These are phyloP conservation scores for Hydriomena furcata DNA, from an alignment of 2,888 invertebrate species.

Conservation along the genomic window DNA sequence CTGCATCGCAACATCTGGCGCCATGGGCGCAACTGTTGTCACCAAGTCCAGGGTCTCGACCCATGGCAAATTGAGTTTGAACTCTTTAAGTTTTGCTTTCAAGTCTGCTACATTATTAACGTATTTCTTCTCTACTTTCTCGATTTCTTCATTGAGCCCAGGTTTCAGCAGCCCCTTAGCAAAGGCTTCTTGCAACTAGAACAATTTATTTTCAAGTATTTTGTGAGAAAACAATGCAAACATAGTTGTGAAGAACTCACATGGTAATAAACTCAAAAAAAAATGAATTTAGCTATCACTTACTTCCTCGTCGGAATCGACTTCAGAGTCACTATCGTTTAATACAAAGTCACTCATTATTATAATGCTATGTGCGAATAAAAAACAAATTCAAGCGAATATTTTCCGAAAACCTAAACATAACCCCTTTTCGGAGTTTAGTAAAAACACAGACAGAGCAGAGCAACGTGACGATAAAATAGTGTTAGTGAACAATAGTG, in stretches of 20 bases:
- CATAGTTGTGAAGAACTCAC: background rate
- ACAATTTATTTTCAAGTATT: constrained; percentile 7
- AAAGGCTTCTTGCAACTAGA: constrained; percentile 95
- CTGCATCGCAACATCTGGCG: constrained; percentile 92
- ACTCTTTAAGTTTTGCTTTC: constrained; percentile 87
- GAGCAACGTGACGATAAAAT: too few species aligned
- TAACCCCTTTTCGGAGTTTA: constrained; percentile 31
- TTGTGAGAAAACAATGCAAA: constrained; percentile 3
- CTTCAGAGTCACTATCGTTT: constrained; percentile 77
- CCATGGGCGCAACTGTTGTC: constrained; percentile 90
- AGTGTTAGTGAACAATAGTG: too few species aligned
- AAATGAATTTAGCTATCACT: too few species aligned
- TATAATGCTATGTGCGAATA: constrained; percentile 9
- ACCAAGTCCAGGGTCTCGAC: constrained; percentile 92
- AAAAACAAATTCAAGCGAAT: too few species aligned
- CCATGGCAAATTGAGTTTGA: constrained; percentile 91
- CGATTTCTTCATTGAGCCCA: constrained; percentile 89
- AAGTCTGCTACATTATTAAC: constrained; percentile 90
- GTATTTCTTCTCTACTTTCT: constrained; percentile 80
- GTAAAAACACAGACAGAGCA: too few species aligned
- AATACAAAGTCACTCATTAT: constrained; percentile 74
- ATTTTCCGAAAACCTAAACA: constrained; percentile 6
- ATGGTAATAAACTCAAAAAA: background rate
- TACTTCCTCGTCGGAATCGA: constrained; percentile 85
- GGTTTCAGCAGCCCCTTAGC: constrained; percentile 93